Conservation (phyloP, 2,797 vertebrate species). For the Nyctibius grandis region DNA sequence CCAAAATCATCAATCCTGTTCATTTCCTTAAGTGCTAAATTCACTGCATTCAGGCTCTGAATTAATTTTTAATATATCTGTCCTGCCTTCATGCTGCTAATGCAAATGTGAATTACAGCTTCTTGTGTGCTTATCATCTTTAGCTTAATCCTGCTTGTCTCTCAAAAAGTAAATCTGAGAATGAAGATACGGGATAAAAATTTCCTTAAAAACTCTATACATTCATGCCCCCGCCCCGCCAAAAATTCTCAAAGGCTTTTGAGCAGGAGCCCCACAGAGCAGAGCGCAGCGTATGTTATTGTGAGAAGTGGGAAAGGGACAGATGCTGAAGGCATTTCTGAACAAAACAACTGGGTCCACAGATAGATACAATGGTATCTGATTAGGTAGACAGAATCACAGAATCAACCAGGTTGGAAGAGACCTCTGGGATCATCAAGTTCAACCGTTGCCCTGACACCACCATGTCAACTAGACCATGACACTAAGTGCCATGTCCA, state of each 20-base stretch:
- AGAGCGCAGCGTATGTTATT: neutral
- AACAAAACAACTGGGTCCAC: neutral
- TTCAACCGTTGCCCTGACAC: too few relatives aligned
- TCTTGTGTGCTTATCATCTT: neutral
- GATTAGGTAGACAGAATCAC: slow-evolving; percentile 62
- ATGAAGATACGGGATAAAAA: neutral
- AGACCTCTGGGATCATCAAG: too few relatives aligned
- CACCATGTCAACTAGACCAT: too few relatives aligned
- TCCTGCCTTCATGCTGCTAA: neutral
- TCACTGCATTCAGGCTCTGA: neutral
- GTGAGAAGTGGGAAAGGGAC: neutral
- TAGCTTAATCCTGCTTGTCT: neutral
- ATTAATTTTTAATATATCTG: neutral
- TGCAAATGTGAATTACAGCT: neutral
- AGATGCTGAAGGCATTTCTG: slow-evolving; percentile 13
- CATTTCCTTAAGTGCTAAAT: neutral
- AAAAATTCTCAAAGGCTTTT: neutral
- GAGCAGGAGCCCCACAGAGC: neutral
- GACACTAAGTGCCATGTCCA: too few relatives aligned
- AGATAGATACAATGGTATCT: slow-evolving; percentile 2
- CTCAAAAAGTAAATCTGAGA: neutral
- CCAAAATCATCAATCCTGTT: neutral
- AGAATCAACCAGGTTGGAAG: too few relatives aligned
- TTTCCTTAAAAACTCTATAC: neutral
- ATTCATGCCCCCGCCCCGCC: too few relatives aligned